Conservation (phyloP, 2,888 invertebrate genomes). For the Meta bourneti region DNA sequence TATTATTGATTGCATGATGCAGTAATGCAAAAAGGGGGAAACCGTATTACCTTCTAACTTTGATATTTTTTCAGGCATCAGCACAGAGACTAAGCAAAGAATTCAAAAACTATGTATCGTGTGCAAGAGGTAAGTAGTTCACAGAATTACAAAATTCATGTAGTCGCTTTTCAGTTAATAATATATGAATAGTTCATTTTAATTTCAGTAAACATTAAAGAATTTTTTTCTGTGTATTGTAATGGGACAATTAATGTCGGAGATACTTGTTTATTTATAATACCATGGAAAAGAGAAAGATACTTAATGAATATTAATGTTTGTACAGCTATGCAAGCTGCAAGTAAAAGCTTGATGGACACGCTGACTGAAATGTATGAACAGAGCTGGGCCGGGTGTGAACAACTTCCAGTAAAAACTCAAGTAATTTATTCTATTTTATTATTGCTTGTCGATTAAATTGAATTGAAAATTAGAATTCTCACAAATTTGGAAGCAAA, state of each 20-base stretch:
- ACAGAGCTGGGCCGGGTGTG: constrained; percentile 96
- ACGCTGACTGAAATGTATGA: constrained; percentile 97
- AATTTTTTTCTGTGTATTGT: neutral
- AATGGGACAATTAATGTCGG: too few species aligned
- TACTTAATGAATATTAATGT: too few species aligned
- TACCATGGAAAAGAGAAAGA: too few species aligned
- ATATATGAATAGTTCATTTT: too few species aligned
- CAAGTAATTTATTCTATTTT: constrained; percentile 79
- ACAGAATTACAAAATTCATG: too few species aligned
- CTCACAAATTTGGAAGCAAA: too few species aligned
- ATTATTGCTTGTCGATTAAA: neutral
- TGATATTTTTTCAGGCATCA: constrained; percentile 85
- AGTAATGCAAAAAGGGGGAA: too few species aligned
- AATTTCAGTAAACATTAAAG: neutral
- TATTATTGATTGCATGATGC: too few species aligned
- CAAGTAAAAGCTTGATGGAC: constrained; percentile 95
- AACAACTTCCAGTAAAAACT: constrained; percentile 90
- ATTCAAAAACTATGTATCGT: constrained; percentile 97
- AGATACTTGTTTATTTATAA: too few species aligned
- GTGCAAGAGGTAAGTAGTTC: constrained; percentile 89
- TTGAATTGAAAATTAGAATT: neutral
- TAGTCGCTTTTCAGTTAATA: too few species aligned
- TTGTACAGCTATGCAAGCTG: constrained; percentile 91
- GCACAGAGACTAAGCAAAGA: constrained; percentile 97
- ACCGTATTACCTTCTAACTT: too few species aligned